These are phyloP conservation scores for Phoebastria nigripes DNA, from an alignment of 2,797 vertebrate genomes.

Conservation along the genomic window DNA sequence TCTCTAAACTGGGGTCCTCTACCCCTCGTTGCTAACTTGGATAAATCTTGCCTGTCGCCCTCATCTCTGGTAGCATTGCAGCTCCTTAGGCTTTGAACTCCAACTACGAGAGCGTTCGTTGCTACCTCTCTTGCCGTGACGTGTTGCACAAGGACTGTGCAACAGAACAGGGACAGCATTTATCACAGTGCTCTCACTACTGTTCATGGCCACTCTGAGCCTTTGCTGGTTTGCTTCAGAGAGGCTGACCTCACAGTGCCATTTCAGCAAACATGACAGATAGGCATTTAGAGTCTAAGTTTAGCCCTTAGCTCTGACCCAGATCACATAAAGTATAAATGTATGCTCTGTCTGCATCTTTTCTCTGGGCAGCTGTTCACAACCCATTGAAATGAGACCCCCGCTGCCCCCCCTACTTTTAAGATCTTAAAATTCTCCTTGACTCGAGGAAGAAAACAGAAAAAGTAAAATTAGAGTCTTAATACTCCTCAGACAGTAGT, in stretches of 20 bases:
- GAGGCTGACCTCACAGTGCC: neutral
- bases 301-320: conserved; percentile 48
- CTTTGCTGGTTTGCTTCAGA: conserved; percentile 4
- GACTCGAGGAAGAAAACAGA: neutral
- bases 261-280: neutral
- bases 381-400: neutral
- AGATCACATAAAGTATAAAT: conserved; percentile 39
- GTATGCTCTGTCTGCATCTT: conserved; percentile 22
- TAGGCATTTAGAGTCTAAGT: conserved; percentile 35
- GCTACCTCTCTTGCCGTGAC: neutral
- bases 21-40: neutral
- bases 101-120: accelerated
- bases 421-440: neutral
- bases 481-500: neutral
- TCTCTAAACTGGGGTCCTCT: neutral
- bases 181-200: neutral
- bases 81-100: neutral
- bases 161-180: neutral
- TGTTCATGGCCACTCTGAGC: neutral
- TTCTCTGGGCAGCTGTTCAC: conserved; percentile 4
- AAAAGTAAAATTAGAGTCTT: neutral
- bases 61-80: neutral
- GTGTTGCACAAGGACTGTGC: neutral
- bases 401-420: neutral
- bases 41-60: neutral